Percentiles rank a stretch among this genome's conserved stretches.
phyloP scores from a whole-genome alignment of 2,888 invertebrate genomes.

The Miltochrista miniata region DNA sequence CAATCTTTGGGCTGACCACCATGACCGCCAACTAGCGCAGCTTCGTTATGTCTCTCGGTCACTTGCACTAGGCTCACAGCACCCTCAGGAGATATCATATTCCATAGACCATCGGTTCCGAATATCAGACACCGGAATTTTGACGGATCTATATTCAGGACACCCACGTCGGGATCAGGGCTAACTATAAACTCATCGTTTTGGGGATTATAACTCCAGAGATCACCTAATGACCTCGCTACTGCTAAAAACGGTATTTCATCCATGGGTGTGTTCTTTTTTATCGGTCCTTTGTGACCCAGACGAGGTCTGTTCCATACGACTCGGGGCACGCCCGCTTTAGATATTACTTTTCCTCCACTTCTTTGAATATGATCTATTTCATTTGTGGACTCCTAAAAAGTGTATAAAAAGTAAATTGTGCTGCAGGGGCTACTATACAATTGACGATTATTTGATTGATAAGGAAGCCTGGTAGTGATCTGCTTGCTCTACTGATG shows the following conservation, averaged over 20 bases:
- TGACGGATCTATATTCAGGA: constrained; percentile 91
- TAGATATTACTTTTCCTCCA: constrained; percentile 89
- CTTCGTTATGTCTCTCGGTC: constrained; percentile 91
- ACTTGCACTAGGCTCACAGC: constrained; percentile 93
- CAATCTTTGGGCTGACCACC: constrained; percentile 82
- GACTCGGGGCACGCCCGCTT: constrained; percentile 95
- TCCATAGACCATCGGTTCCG: constrained; percentile 98
- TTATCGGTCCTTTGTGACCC: constrained; percentile 91
- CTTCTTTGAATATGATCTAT: constrained; percentile 91
- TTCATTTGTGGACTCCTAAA: constrained; percentile 93
- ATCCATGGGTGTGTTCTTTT: constrained; percentile 95
- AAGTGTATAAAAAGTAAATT: too few relatives aligned
- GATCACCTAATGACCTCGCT: constrained; percentile 96
- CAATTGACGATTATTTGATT: too few relatives aligned
- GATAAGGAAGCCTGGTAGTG: too few relatives aligned
- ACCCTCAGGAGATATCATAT: constrained; percentile 93
- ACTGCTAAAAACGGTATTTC: constrained; percentile 98
- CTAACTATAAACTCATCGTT: constrained; percentile 98
- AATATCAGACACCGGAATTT: constrained; percentile 94
- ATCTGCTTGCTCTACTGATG: too few relatives aligned
- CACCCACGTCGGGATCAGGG: constrained; percentile 97
- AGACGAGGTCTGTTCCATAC: constrained; percentile 97
- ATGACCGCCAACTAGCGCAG: constrained; percentile 76
- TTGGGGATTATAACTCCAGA: constrained; percentile 98
- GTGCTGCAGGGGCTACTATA: too few relatives aligned